These are phyloP conservation scores for Strigamia transsilvanica DNA, from an alignment of 2,888 invertebrate species.

Conservation along the genomic window DNA sequence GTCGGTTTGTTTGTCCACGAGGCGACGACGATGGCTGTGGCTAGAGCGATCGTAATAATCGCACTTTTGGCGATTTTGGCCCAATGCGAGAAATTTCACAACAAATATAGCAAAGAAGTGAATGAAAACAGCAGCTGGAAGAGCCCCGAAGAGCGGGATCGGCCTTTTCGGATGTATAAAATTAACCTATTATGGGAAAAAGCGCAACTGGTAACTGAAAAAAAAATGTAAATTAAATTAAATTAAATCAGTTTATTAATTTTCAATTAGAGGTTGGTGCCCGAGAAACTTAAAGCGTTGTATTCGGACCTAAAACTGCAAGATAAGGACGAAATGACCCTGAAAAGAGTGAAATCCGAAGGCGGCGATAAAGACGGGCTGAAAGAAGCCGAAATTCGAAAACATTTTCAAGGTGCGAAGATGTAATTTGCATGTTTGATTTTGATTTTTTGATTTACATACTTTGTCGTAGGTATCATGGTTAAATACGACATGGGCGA, in stretches of 20 bases:
- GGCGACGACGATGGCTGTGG: not conserved
- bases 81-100: not conserved
- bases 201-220: constrained; percentile 79
- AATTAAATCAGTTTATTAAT: not conserved
- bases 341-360: constrained; percentile 82
- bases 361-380: constrained; percentile 87
- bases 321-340: constrained; percentile 88
- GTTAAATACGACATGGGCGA: constrained; percentile 80
- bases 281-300: constrained; percentile 82
- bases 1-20: not conserved
- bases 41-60: not conserved
- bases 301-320: constrained; percentile 90
- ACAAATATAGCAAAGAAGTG: constrained; percentile 42
- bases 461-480: constrained; percentile 72
- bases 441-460: not conserved
- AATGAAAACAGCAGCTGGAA: constrained; percentile 22
- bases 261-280: constrained; percentile 77
- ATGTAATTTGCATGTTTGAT: not conserved
- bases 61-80: not conserved
- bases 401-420: constrained; percentile 76
- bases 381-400: constrained; percentile 80
- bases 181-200: constrained; percentile 88
- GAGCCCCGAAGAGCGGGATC: constrained; percentile 75
- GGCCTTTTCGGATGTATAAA: constrained; percentile 90
- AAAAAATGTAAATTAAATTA: not conserved